Base-by-base conservation (phyloP, 2,888 invertebrate species). In the Frankliniella fusca region DNA sequence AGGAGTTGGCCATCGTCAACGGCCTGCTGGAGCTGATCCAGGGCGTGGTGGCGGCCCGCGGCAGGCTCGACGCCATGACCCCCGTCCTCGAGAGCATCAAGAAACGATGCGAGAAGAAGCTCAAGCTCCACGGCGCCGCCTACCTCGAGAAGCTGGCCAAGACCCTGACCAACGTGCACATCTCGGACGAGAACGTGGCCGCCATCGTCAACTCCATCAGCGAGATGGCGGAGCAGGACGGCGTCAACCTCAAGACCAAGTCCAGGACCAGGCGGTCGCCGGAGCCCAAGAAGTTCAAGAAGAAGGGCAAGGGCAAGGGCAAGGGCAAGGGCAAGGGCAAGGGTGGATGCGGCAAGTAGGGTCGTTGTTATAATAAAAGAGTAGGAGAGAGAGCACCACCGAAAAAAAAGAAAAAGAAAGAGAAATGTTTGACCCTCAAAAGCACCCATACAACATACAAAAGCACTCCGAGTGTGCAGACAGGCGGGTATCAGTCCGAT, bases 131-230 rank as follows among this genome's bases (percentile, higher is more conserved):
- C 27, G 70, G 70, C 23, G 27, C 70, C 70, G 10, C 2, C 11
- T 76, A 76, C 70, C 70, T 76, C 23, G 27, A 76, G 27, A 76
- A 76, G 70, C 70, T 76, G 70, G 70, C 70, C 23, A 76, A 9
- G 27, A 76, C 70, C 27, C 70, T 76, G 70, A 76, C 23, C 70
- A 76, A 9, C 70, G 70, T 76, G 70, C 27, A 76, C 11, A 76
- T 76, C 27, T 76, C 70, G 23, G 27, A 76, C 12, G 70, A 76
- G 27, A 76, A 23, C 27, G 9, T 76, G 23, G 27, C 23, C 23
- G 70, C 23, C 70, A 23, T 76, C 70, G 10, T 76, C 70, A 23
- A 23, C 23, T 12, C 23, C 70, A 76, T 76, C 70, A 76, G 8
- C 27, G 12, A 76, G 27, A 76, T 76, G 23, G 70, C 70, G 0